Percentiles rank a stretch among this genome's conserved stretches.
phyloP scores from a whole-genome alignment of 2,888 invertebrate species.

The Slavum lentiscoides region DNA sequence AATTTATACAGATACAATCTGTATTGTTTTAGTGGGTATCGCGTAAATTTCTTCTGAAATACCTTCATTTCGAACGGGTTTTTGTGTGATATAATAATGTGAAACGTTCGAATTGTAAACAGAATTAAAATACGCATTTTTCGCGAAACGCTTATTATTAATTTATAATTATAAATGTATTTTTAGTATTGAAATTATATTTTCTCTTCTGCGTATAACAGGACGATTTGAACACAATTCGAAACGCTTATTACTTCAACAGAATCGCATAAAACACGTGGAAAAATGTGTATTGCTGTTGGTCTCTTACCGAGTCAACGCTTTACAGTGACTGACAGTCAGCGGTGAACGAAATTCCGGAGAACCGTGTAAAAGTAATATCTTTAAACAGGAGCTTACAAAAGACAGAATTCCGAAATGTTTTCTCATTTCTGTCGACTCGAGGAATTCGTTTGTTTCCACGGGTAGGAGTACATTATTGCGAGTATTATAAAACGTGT shows the following conservation, averaged over 20 bases:
- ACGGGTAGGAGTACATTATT: neutral
- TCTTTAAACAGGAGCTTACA: conserved; percentile 30
- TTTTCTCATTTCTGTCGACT: conserved; percentile 29
- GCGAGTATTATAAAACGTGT: conserved; percentile 16
- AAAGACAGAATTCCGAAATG: conserved; percentile 23
- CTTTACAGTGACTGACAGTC: neutral
- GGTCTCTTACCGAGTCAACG: neutral
- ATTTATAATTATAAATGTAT: too few relatives aligned
- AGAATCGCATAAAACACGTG: neutral
- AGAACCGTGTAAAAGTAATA: conserved; percentile 24
- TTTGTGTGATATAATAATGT: too few relatives aligned
- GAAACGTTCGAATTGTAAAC: too few relatives aligned
- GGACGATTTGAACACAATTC: neutral
- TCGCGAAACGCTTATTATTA: too few relatives aligned
- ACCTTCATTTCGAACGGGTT: too few relatives aligned
- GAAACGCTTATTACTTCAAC: conserved; percentile 1
- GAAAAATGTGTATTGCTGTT: neutral
- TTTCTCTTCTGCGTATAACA: neutral
- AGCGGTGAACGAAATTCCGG: conserved; percentile 7
- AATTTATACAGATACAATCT: too few relatives aligned
- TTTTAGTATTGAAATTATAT: neutral
- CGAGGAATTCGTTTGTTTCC: conserved; percentile 42
- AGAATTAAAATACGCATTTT: too few relatives aligned
- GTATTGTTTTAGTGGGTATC: too few relatives aligned
- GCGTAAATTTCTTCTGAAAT: too few relatives aligned